phyloP scores from a whole-genome alignment of 2,888 invertebrate genomes.

The Leucophora obtusa region DNA sequence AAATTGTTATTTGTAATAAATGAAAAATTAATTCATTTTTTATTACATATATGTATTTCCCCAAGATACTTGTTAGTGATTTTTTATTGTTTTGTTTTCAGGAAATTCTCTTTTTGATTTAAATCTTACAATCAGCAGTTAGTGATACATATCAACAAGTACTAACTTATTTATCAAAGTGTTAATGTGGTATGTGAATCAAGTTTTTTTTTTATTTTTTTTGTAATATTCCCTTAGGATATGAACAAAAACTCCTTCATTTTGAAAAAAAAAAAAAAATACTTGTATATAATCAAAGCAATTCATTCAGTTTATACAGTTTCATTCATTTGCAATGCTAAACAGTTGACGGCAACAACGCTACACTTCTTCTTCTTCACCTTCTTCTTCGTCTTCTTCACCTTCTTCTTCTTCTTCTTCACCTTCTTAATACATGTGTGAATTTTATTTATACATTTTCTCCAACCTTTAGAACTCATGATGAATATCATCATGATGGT shows the following conservation, averaged over 20 bases:
- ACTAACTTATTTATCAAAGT: constrained; percentile 22
- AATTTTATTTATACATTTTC: constrained; percentile 11
- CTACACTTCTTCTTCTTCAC: background rate
- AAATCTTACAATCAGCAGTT: constrained; percentile 30
- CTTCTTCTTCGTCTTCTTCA: background rate
- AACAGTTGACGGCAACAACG: constrained; percentile 11
- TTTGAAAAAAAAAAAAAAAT: background rate
- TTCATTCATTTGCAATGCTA: constrained; percentile 39
- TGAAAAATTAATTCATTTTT: constrained; percentile 5
- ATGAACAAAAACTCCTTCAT: constrained; percentile 15
- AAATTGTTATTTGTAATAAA: constrained; percentile 15
- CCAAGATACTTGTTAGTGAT: constrained; percentile 7
- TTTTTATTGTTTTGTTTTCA: constrained; percentile 2
- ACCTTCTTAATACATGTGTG: background rate
- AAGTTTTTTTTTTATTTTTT: too few relatives aligned
- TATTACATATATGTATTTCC: background rate
- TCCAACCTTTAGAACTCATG: background rate
- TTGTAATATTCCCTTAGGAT: constrained; percentile 38
- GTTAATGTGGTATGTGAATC: constrained; percentile 25
- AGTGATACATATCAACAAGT: constrained; percentile 42
- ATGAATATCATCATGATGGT: background rate
- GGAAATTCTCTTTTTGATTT: constrained; percentile 29
- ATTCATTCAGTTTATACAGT: background rate
- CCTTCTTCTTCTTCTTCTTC: background rate
- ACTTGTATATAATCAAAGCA: background rate